These are phyloP conservation scores for Candidula unifasciata DNA, from an alignment of 2,888 invertebrate species.

Conservation along the genomic window DNA sequence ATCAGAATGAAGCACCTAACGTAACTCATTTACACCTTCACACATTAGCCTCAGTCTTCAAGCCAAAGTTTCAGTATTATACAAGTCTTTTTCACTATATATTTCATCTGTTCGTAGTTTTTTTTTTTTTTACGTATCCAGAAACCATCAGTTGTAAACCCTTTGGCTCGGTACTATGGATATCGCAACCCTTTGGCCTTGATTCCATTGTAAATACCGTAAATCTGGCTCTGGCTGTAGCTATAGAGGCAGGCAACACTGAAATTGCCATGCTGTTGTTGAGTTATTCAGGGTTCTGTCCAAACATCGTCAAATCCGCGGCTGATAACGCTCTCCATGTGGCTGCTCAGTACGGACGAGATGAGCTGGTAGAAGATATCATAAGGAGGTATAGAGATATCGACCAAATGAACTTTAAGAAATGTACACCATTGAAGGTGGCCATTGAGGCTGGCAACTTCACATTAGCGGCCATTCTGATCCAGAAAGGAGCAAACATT, in stretches of 20 bases:
- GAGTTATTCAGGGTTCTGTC: background rate
- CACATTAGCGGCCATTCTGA: slow-evolving; percentile 29
- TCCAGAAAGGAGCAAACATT: slow-evolving; percentile 40
- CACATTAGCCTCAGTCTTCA: no score
- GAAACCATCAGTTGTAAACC: no score
- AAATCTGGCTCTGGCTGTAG: slow-evolving; percentile 50
- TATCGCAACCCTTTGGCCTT: no score
- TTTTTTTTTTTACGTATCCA: no score
- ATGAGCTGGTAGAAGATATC: slow-evolving; percentile 40
- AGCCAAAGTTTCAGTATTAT: no score
- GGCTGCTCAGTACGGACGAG: slow-evolving; percentile 44
- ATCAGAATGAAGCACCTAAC: no score
- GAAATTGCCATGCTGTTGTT: slow-evolving; percentile 42
- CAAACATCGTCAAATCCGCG: background rate
- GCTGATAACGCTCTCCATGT: slow-evolving; percentile 52
- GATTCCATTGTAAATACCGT: no score
- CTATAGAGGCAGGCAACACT: slow-evolving; percentile 40
- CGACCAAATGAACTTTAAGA: slow-evolving; percentile 42
- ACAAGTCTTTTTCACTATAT: no score
- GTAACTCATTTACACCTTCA: no score
- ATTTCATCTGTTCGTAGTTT: no score
- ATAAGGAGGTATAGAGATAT: slow-evolving; percentile 41
- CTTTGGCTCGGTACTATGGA: no score
- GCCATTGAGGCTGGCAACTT: slow-evolving; percentile 51
- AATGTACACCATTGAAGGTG: slow-evolving; percentile 49